Base-by-base conservation (phyloP, 2,797 vertebrate species). In the Sebastes minor region DNA sequence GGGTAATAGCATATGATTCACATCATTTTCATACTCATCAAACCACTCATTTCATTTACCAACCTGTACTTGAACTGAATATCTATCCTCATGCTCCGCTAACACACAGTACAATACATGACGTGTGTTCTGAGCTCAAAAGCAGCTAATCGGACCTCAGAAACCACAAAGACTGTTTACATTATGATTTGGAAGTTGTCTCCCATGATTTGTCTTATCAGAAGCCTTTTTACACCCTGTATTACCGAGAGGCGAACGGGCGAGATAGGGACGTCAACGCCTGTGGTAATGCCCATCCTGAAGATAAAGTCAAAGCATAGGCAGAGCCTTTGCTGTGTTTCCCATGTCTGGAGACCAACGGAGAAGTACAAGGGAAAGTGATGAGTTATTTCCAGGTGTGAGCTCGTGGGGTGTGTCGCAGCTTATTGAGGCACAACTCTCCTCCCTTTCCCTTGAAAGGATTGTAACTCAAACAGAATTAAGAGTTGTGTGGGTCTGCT, bases 211-310 rank as follows among this genome's bases (percentile, higher is more conserved):
- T 65, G 28, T 46, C 86, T 93, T 92, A 93, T 93, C 92, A 85
- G 30, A 82, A 85, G 71, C 57, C 82, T 84, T 89, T 88, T 91
- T 89, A 90, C 93, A 92, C 88, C 82, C 87, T 83, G 82, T 84
- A 75, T 80, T 85, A 63, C 73, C 69, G 74, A 74, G 75, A 87
- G 79, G 81, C 60, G 4, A 71, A 25, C 35, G 14, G 16, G 53
- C 25, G 2, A 79, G 90, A 92, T 87, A 82, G 80, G 76, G 80
- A 89, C 60, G 79, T 92, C 91, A 92, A 89, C 90, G 83, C 93
- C 89, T 91, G 83, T 57, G 89, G 88, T 84, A 92, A 87, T 91
- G 91, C 90, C 91, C 93, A 93, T 93, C 92, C 94, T 94, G 91
- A 75, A 90, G 92, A 94, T 94, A 93, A 93, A 82, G 88, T 71